Conservation (phyloP, 2,797 vertebrate species). For the Mus minutoides region DNA sequence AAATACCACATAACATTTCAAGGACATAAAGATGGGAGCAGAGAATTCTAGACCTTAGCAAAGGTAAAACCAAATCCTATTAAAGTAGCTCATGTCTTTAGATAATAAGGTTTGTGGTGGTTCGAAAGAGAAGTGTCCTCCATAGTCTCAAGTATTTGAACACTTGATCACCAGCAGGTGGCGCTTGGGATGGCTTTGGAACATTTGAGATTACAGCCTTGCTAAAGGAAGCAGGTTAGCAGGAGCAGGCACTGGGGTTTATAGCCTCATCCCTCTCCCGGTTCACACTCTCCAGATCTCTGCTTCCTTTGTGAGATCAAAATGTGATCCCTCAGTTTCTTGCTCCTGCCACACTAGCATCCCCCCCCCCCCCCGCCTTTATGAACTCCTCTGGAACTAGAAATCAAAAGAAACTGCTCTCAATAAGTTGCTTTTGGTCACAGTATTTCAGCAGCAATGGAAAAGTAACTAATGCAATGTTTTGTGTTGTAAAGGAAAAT, state of each 20-base stretch:
- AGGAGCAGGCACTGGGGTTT: not conserved
- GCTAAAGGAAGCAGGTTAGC: not conserved
- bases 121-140: not conserved
- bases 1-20: not conserved
- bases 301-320: not conserved
- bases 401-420: not conserved
- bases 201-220: not conserved
- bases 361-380: not conserved
- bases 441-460: not conserved
- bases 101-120: not conserved
- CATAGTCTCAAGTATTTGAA: not conserved
- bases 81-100: not conserved
- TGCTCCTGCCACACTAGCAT: not conserved
- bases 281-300: not conserved
- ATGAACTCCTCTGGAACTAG: not conserved
- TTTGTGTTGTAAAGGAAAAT: not conserved
- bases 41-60: not conserved
- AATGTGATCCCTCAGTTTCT: not conserved
- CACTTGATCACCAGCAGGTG: not conserved
- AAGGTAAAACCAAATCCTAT: conserved; percentile 1
- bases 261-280: not conserved
- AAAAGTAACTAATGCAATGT: no score
- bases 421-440: not conserved
- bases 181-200: not conserved
- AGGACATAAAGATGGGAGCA: conserved; percentile 6